Evolutionary conservation across 2,888 invertebrate species (phyloP).

Genomic region (Rutpela maculata): DNA sequence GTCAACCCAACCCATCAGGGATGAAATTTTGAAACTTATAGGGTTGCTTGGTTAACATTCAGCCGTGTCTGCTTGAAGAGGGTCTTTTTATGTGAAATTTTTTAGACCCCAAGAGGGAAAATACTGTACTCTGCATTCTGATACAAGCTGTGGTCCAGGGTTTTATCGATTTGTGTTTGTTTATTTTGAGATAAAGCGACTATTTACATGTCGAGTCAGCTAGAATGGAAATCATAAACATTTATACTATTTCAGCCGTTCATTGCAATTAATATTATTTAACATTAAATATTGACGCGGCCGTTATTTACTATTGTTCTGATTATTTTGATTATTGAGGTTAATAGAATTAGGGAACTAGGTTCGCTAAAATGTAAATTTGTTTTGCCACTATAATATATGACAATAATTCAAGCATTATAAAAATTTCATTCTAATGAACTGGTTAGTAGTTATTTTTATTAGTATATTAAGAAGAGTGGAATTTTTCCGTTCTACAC

Average conservation of each 20-base stretch:
- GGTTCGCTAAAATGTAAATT: background rate
- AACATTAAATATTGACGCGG: background rate
- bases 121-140: constrained; percentile 6
- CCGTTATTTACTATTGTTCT: background rate
- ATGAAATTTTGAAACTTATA: constrained; percentile 18
- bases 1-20: constrained; percentile 13
- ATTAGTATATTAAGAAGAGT: no score
- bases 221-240: constrained; percentile 20
- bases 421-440: no score
- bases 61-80: constrained; percentile 14
- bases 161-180: constrained; percentile 30
- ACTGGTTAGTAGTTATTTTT: no score
- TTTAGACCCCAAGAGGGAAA: constrained; percentile 11
- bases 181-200: constrained; percentile 20
- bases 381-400: background rate
- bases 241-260: constrained; percentile 1
- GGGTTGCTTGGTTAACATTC: constrained; percentile 18
- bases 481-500: no score
- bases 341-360: background rate
- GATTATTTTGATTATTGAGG: background rate
- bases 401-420: no score
- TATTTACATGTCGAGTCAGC: constrained; percentile 33
- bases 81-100: constrained; percentile 24
- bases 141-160: constrained; percentile 8
- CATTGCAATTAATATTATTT: constrained; percentile 10